A percentile compares a stretch with the other conserved stretches of the same genome.
Evolutionary conservation across 2,888 invertebrate species (phyloP).

Genomic region (Galerucella pusilla): DNA sequence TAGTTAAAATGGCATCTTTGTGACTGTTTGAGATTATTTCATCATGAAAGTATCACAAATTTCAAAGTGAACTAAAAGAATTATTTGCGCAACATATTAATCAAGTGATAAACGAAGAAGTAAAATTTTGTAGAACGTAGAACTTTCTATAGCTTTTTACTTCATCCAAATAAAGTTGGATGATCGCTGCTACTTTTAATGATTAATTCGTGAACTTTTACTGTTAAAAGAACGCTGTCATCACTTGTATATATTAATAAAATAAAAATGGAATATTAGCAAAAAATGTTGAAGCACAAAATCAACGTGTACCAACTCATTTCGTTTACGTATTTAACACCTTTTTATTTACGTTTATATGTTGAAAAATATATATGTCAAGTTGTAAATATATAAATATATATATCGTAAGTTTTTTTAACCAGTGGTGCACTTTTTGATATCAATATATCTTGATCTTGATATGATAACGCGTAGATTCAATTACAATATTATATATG

Average conservation of each 20-base stretch:
- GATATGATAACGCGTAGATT: slow-evolving; percentile 63
- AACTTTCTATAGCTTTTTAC: too few relatives aligned
- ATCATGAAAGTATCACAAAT: background rate
- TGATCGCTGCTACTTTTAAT: too few relatives aligned
- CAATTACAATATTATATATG: slow-evolving; percentile 57
- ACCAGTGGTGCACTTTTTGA: slow-evolving; percentile 21
- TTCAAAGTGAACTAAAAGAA: too few relatives aligned
- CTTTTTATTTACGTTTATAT: slow-evolving; percentile 9
- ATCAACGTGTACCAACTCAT: background rate
- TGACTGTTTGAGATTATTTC: background rate
- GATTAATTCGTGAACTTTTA: too few relatives aligned
- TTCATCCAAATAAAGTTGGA: too few relatives aligned
- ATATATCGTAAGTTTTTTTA: slow-evolving; percentile 5
- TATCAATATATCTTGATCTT: slow-evolving; percentile 55
- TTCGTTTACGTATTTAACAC: background rate
- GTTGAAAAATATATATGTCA: slow-evolving; percentile 6
- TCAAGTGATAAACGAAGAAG: too few relatives aligned
- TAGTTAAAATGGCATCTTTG: slow-evolving; percentile 14
- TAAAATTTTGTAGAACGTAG: too few relatives aligned
- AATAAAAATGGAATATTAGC: too few relatives aligned
- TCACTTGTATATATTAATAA: too few relatives aligned
- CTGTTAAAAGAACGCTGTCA: too few relatives aligned
- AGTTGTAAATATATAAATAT: slow-evolving; percentile 23
- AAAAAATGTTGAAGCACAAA: background rate
- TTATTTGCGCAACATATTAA: too few relatives aligned